Base-by-base conservation (phyloP, 2,797 vertebrate genomes). In the Microhierax caerulescens region DNA sequence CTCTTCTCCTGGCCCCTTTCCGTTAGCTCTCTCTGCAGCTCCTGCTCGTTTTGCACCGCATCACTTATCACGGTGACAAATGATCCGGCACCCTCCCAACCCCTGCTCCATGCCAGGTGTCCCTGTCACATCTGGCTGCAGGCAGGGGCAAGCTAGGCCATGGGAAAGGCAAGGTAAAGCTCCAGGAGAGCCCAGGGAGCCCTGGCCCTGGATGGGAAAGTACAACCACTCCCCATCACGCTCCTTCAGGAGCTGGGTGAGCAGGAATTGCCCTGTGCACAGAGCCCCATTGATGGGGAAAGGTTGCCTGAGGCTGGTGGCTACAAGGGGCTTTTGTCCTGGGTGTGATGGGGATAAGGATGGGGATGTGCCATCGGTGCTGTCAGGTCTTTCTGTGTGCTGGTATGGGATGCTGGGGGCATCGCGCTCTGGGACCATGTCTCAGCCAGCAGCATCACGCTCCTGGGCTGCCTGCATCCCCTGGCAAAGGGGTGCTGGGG, bases 11-110 rank as follows among this genome's bases (percentile, higher is more conserved):
- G 43, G 17, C 15, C 20, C 56, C 30, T 39, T 54, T 63, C 53
- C 6, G 1, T 50, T 15, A 36, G 53, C 24, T 25, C 11, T 60
- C 37, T 19, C 43, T 23, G 64, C 41, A 60, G 57, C 27, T 77
- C 51, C 64, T 0, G 5, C 36, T 56, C 3, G 1, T 43, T 56
- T n/a, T 43, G 41, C 27, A 15, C 17, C 15, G 3, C 47, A 20
- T 50, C 4, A 1, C 34, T 60, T n/a, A 27, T 53, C 8, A 7
- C 2, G 4, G 67, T 34, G 69, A 81, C 28, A 61, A 54, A 48
- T 0, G 1, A 75, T 15, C 56, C 3, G 5, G 57, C 6, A 6
- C 16, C 22, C n/a, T 32, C 56, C 27, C 1, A 1, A 50, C 23
- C 10, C 7, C 18, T 10, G 0, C 34, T 63, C 48, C 6, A 1